phyloP scores from a whole-genome alignment of 2,113 vertebrate genomes.

The Rallus limicola region DNA sequence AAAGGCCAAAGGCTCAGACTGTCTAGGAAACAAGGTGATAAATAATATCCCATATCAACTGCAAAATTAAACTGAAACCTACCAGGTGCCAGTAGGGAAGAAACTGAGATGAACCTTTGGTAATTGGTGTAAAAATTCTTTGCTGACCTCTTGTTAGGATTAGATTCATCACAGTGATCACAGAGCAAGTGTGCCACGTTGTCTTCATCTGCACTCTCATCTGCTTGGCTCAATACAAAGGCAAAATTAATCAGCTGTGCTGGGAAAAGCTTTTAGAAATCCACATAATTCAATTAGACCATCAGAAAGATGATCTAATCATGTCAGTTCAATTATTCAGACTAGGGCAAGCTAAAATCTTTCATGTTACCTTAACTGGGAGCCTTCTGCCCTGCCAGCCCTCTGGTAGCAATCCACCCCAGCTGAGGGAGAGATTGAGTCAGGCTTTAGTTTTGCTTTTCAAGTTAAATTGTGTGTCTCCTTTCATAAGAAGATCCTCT shows the following conservation, averaged over 20 bases:
- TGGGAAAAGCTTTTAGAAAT: conserved; percentile 10
- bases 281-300: conserved; percentile 40
- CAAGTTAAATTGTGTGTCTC: background rate
- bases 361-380: background rate
- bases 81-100: background rate
- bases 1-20: background rate
- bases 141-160: background rate
- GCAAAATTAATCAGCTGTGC: background rate
- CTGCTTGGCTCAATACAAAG: background rate
- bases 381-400: background rate
- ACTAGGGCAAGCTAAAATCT: background rate
- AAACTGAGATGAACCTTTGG: background rate
- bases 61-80: background rate
- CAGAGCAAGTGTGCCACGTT: background rate
- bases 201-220: background rate
- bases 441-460: background rate
- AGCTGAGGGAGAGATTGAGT: background rate
- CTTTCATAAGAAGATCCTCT: background rate
- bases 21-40: background rate
- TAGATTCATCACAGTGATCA: background rate
- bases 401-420: background rate
- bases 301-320: conserved; percentile 34
- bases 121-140: background rate
- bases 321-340: conserved; percentile 25
- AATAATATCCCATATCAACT: background rate